Evolutionary conservation across 2,797 vertebrate species (phyloP).

Genomic region (Sebastes reedi): DNA sequence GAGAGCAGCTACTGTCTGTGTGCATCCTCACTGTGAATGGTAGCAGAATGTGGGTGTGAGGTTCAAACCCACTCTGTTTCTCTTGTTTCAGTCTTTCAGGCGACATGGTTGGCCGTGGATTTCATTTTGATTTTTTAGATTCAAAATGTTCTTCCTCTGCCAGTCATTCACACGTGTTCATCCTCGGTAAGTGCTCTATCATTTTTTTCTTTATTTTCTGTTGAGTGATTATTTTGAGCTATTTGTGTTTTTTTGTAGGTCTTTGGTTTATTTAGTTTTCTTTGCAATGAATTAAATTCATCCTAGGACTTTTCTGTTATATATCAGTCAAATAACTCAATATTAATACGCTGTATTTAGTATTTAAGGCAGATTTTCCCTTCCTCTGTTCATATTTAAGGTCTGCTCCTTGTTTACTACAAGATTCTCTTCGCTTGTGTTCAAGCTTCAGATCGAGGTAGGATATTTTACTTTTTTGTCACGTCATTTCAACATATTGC

Average conservation of each 20-base stretch:
- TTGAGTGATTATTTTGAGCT: neutral
- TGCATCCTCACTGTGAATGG: neutral
- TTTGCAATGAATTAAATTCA: neutral
- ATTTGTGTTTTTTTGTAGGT: neutral
- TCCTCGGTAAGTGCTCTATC: slow-evolving; percentile 40
- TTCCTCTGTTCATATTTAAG: slow-evolving; percentile 29
- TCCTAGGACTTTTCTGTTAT: neutral
- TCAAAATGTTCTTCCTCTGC: neutral
- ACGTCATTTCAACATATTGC: neutral
- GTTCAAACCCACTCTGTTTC: neutral
- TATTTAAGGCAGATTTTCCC: neutral
- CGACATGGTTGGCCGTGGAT: slow-evolving; percentile 15
- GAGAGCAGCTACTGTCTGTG: neutral
- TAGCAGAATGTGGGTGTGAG: neutral
- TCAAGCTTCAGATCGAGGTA: neutral
- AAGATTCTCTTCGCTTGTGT: neutral
- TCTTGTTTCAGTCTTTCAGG: slow-evolving; percentile 10
- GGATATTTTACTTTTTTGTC: neutral
- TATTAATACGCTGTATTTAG: no score
- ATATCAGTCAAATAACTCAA: neutral
- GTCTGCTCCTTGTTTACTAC: slow-evolving; percentile 30
- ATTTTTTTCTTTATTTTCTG: neutral
- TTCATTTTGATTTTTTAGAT: neutral
- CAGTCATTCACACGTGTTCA: neutral
- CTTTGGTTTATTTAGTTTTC: neutral